Evolutionary conservation across 2,888 invertebrate genomes (phyloP).

Genomic region (Tanaodytes sp.): DNA sequence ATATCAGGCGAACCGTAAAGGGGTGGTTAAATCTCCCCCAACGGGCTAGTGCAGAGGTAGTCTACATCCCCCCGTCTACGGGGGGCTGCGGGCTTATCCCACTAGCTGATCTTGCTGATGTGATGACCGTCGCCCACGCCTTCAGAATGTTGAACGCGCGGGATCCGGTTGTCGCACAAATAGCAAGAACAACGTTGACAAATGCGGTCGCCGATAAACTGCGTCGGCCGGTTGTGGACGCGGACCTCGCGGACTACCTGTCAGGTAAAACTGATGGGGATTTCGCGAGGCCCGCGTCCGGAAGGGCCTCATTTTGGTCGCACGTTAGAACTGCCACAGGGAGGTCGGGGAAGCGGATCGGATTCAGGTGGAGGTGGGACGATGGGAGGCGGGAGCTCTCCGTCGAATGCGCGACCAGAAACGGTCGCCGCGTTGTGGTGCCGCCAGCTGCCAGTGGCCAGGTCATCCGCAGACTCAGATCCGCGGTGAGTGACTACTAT

Average conservation of each 20-base stretch:
- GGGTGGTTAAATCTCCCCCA: conserved; percentile 63
- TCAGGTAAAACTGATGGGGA: conserved; percentile 26
- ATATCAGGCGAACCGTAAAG: conserved; percentile 56
- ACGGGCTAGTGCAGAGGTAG: conserved; percentile 61
- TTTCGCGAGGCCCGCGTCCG: conserved; percentile 5
- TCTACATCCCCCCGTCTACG: conserved; percentile 54
- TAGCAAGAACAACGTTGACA: conserved; percentile 55
- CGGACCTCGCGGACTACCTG: conserved; percentile 54
- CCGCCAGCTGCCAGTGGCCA: conserved; percentile 35
- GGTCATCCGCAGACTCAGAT: conserved; percentile 11
- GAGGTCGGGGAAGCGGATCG: conserved; percentile 33
- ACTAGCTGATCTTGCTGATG: conserved; percentile 60
- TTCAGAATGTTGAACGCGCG: conserved; percentile 60
- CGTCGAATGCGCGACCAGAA: conserved; percentile 8
- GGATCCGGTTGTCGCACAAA: conserved; percentile 50
- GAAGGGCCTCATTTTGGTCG: conserved; percentile 50
- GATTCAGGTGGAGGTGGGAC: conserved; percentile 55
- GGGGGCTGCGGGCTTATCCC: conserved; percentile 63
- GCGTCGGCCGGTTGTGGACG: not conserved
- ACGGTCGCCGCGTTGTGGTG: conserved; percentile 40
- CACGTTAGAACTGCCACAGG: conserved; percentile 53
- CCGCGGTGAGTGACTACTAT: conserved; percentile 12
- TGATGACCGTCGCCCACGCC: conserved; percentile 59
- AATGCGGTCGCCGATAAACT: conserved; percentile 46
- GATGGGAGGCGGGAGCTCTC: conserved; percentile 27